Conservation (phyloP, 2,797 vertebrate genomes). For the Falco rusticolus region DNA sequence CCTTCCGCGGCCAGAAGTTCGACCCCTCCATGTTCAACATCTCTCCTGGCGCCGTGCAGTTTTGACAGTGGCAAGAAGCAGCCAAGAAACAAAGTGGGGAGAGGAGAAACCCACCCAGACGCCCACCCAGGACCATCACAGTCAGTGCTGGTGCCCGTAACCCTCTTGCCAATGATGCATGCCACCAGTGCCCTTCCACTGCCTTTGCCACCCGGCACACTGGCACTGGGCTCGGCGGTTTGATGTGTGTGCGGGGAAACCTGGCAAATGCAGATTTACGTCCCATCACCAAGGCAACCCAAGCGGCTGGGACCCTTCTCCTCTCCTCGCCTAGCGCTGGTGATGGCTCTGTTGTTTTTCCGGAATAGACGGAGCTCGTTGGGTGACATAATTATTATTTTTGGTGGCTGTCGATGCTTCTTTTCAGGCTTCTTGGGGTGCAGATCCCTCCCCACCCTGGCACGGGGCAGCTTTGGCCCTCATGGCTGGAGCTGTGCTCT, state of each 20-base stretch:
- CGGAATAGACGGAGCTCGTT: neutral
- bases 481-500: neutral
- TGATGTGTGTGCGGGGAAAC: neutral
- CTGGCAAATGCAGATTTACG: neutral
- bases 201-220: neutral
- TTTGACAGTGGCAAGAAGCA: slow-evolving; percentile 75
- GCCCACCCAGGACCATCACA: accelerated
- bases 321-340: neutral
- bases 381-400: neutral
- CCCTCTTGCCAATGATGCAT: accelerated
- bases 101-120: neutral
- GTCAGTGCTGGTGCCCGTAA: neutral
- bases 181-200: neutral
- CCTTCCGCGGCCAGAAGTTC: slow-evolving; percentile 93
- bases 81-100: neutral
- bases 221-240: neutral
- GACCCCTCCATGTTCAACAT: slow-evolving; percentile 98
- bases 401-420: neutral
- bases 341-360: neutral
- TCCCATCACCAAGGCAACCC: slow-evolving; percentile 52
- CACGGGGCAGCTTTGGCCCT: neutral
- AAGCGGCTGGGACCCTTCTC: slow-evolving; percentile 9
- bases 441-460: neutral
- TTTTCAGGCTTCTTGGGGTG: neutral
- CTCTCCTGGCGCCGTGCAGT: slow-evolving; percentile 93